Evolutionary conservation across 2,888 invertebrate genomes (phyloP), one percentile per base, ranked within the genome.

Genomic region (Drosophila multiciliata): DNA sequence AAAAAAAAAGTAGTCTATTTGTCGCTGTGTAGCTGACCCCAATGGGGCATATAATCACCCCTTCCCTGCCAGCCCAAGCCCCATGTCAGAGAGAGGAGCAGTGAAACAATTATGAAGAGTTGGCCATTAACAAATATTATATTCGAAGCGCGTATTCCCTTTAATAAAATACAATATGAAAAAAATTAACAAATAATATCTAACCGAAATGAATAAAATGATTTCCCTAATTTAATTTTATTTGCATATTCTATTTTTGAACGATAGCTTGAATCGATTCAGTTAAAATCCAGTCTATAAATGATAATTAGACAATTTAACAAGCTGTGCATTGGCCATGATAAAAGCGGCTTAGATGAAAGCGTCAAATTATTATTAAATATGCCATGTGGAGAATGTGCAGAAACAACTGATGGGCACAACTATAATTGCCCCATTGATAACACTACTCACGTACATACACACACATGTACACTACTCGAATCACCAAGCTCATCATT

Each of bases 21-120:
- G 59, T 63, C 54, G 78, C 59, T 78, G 78, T 61, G 59, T 61
- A 58, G 78, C 62, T 78, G 78, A 77, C 78, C 78, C 78, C 78
- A 72, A 57, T 78, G 65, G 55, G 53, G 36, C 23, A 54, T 61
- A 58, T 66, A 52, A 57, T 49, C 35, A 38, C 20, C 15, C 59
- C 36, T 12, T 29, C 17, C 35, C 35, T 12, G 49, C 26, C 54
- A n/a, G 0, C 15, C 12, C 20, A 11, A 35, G 0, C 17, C 26
- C 32, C 40, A n/a, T 55, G 52, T 40, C 26, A 29, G 9, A 35
- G 9, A 35, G 32, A n/a, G 12, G 23, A 52, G 38, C 68, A 50
- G 20, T 66, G 17, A n/a, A 35, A 42, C 35, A 60, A 60, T 66
- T 49, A 36, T 36, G 35, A 35, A 38, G 9, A 36, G 5, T 1